A percentile compares a stretch with the other conserved stretches of the same genome.
Evolutionary conservation across 2,797 vertebrate genomes (phyloP).

Genomic region (Gallinago solitaria): DNA sequence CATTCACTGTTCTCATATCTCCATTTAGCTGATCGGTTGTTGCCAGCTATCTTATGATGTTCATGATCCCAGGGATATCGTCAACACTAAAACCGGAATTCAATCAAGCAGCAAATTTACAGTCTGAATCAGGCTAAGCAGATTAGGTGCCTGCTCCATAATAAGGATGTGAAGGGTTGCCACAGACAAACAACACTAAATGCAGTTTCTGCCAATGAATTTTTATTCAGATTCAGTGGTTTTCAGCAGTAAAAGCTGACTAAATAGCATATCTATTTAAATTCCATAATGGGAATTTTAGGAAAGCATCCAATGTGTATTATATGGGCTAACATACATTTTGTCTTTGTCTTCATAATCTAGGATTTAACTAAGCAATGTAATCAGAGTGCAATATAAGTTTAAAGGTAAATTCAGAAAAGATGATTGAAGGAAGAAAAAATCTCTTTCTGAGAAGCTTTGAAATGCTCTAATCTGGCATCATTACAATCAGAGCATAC

Average conservation of each 20-base stretch:
- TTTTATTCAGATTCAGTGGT: background rate
- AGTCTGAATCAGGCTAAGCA: slow-evolving; percentile 16
- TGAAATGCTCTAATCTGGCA: background rate
- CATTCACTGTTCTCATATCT: background rate
- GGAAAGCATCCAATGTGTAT: background rate
- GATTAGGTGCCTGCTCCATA: background rate
- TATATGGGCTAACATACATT: background rate
- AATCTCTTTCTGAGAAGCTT: background rate
- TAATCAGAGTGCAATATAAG: background rate
- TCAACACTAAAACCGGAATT: slow-evolving; percentile 23
- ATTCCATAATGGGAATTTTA: background rate
- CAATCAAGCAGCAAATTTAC: slow-evolving; percentile 27
- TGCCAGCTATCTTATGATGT: background rate
- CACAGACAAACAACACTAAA: background rate
- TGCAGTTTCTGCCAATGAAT: background rate
- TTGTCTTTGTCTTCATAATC: background rate
- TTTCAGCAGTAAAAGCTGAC: background rate
- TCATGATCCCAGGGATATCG: background rate
- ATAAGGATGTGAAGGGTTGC: background rate
- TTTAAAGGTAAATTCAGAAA: background rate
- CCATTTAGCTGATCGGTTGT: background rate
- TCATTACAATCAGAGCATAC: background rate
- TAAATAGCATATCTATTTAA: background rate
- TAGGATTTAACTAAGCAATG: background rate
- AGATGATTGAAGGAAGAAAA: background rate